Conservation (phyloP, 2,888 invertebrate genomes). For the Agrochola lychnidis region DNA sequence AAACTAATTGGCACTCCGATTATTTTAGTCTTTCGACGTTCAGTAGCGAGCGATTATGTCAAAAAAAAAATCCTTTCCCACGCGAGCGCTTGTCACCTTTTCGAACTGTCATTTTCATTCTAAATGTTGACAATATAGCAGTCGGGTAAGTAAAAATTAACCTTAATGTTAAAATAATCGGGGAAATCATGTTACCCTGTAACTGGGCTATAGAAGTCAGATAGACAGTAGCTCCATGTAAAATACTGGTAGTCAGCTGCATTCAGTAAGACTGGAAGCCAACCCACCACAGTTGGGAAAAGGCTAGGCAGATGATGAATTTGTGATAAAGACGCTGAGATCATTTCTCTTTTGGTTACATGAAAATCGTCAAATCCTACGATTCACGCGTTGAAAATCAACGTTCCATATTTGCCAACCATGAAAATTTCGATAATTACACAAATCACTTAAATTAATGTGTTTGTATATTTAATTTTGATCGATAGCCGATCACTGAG, state of each 20-base stretch:
- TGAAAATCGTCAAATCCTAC: background rate
- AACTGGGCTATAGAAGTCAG: too few species aligned
- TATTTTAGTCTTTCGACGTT: background rate
- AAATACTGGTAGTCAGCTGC: too few species aligned
- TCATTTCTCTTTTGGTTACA: background rate
- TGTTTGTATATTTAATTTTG: constrained; percentile 8
- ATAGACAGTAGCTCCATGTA: too few species aligned
- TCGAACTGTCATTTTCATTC: background rate
- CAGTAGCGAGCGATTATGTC: background rate
- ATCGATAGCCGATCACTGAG: constrained; percentile 13
- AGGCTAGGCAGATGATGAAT: too few species aligned
- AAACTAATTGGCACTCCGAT: background rate
- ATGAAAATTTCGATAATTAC: background rate
- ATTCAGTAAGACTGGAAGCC: too few species aligned
- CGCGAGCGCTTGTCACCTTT: background rate
- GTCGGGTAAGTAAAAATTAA: background rate
- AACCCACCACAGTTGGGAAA: too few species aligned
- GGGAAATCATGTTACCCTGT: background rate
- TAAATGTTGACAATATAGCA: background rate
- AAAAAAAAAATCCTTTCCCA: background rate
- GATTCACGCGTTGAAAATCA: background rate
- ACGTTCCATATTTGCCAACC: background rate
- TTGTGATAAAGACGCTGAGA: background rate
- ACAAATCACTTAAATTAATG: background rate
- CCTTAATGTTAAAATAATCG: too few species aligned